A percentile compares a stretch with the other conserved stretches of the same genome.
Evolutionary conservation across 2,888 invertebrate genomes (phyloP).

Genomic region (Rotaria sp.): DNA sequence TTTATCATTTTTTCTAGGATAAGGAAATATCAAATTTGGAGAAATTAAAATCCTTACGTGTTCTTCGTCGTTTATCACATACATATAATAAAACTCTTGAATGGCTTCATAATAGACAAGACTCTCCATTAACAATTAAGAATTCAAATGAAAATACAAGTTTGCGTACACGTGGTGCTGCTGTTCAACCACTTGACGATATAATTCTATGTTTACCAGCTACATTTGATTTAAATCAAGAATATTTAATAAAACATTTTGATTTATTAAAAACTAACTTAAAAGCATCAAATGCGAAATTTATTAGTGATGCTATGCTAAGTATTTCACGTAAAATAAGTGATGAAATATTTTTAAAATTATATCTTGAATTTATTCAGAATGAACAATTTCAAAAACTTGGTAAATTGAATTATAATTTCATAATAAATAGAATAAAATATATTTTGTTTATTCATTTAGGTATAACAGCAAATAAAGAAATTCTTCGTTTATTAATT

Average conservation of each 20-base stretch:
- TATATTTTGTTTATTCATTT: no score
- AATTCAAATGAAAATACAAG: not conserved
- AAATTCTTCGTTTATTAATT: not conserved
- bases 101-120: not conserved
- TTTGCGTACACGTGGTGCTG: not conserved
- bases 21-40: not conserved
- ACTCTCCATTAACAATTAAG: not conserved
- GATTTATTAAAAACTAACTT: not conserved
- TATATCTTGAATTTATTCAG: not conserved
- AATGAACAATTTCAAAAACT: not conserved
- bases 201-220: no score
- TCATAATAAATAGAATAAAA: no score
- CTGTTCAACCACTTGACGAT: no score
- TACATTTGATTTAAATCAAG: no score
- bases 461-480: constrained; percentile 7
- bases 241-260: not conserved
- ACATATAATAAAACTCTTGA: not conserved
- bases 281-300: not conserved
- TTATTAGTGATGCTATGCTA: not conserved
- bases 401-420: no score
- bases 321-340: not conserved
- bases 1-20: not conserved
- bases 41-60: not conserved
- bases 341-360: not conserved
- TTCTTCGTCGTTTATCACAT: not conserved